A percentile compares a stretch with the other conserved stretches of the same genome.
Evolutionary conservation across 2,113 vertebrate genomes (phyloP).

Genomic region (Hypocryptadius cinnamomeus): DNA sequence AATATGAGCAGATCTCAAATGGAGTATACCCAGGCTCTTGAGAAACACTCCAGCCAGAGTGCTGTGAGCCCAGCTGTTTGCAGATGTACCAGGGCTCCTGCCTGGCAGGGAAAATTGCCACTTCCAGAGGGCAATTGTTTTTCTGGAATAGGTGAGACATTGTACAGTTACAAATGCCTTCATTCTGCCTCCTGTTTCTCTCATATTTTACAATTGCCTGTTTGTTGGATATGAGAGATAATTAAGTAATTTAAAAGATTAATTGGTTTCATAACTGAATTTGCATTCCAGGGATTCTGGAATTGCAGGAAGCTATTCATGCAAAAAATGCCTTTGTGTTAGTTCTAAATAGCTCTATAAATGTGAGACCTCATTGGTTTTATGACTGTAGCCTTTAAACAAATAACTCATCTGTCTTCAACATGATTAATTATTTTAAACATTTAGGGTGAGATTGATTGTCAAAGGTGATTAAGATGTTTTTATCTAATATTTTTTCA

Average conservation of each 20-base stretch:
- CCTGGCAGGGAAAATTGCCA: neutral
- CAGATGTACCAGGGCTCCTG: neutral
- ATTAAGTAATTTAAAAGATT: conserved; percentile 38
- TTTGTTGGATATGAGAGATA: conserved; percentile 6
- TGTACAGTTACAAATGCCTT: neutral
- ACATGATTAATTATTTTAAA: neutral
- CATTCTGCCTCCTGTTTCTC: neutral
- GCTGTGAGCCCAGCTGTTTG: neutral
- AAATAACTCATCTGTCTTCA: neutral
- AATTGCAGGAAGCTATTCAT: conserved; percentile 25
- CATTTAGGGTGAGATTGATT: neutral
- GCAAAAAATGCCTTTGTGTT: conserved; percentile 35
- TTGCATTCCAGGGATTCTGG: conserved; percentile 27
- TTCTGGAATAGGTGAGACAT: neutral
- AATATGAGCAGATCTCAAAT: neutral
- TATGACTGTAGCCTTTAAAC: neutral
- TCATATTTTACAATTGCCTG: neutral
- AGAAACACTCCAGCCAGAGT: neutral
- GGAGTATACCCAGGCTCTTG: neutral
- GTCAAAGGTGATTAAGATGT: neutral
- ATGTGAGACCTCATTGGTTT: neutral
- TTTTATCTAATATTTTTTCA: neutral
- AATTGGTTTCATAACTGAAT: conserved; percentile 44
- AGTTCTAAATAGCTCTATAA: conserved; percentile 27
- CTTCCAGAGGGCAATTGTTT: neutral